A percentile compares a stretch with the other conserved stretches of the same genome.
Conservation (phyloP, 2,888 invertebrate species). For the Habroteleia sp. region DNA sequence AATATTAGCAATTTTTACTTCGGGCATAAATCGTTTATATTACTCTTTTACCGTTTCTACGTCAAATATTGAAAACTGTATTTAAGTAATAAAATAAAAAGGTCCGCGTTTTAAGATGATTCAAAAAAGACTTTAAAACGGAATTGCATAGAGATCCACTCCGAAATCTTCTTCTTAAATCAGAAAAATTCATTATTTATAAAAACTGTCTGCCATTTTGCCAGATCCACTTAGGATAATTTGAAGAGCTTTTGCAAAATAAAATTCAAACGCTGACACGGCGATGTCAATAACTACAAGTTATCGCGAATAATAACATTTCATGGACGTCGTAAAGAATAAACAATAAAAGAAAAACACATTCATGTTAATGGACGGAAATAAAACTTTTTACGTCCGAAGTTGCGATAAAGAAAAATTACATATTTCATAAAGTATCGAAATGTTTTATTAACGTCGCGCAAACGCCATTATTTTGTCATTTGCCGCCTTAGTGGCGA, state of each 20-base stretch:
- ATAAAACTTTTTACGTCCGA: conserved; percentile 34
- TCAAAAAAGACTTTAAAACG: too few relatives aligned
- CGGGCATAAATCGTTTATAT: too few relatives aligned
- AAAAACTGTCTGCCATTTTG: neutral
- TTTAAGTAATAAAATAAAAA: too few relatives aligned
- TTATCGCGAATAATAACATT: conserved; percentile 54
- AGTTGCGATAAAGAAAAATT: conserved; percentile 39
- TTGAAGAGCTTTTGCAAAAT: conserved; percentile 2
- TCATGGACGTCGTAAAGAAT: conserved; percentile 43
- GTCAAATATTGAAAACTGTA: too few relatives aligned
- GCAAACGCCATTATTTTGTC: conserved; percentile 5
- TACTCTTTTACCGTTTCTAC: too few relatives aligned
- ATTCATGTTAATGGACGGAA: conserved; percentile 20
- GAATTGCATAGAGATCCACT: too few relatives aligned
- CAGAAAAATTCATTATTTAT: too few relatives aligned
- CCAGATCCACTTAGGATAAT: conserved; percentile 25
- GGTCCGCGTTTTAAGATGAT: too few relatives aligned
- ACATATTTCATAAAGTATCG: conserved; percentile 44
- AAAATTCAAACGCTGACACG: conserved; percentile 27
- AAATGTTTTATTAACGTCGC: conserved; percentile 24
- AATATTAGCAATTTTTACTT: too few relatives aligned
- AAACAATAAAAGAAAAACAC: conserved; percentile 54
- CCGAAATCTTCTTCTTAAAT: too few relatives aligned
- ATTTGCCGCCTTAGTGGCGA: conserved; percentile 1
- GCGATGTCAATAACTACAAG: conserved; percentile 32